Base-by-base conservation (phyloP, 2,888 invertebrate genomes). In the Ceraclea dissimilis region DNA sequence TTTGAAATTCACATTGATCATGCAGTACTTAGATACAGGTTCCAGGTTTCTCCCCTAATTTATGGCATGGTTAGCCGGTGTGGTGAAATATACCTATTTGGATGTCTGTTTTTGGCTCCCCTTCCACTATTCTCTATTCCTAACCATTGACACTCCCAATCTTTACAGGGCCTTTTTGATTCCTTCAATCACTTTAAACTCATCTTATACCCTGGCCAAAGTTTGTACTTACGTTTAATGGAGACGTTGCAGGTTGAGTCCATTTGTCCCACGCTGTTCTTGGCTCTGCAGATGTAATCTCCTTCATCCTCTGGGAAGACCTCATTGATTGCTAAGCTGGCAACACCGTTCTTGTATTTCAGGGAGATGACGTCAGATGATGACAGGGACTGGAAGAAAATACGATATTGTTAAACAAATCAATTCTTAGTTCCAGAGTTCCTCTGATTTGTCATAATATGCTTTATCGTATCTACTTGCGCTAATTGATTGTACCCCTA, bases 251-350 rank as follows among this genome's bases (percentile, higher is more conserved):
- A 92, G 68, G 85, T 86, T 55, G 93, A 93, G 66, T 90, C 89
- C 6, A 84, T 82, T 54, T 86, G 82, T 57, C 97, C 96, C 65
- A 93, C 84, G 60, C 93, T 89, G 77, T 96, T 98, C 63, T 85
- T 90, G 20, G 96, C 97, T 68, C 86, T 88, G 69, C 96, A 94
- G 6, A 84, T 80, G 70, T 95, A 97, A 58, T 86, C 84, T 19
- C 89, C 93, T 71, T 93, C 95, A 70, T 96, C 95, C 72, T 96
- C 95, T 0, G 95, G 95, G 80, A 93, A 96, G 49, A 93, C 86
- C 76, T 96, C 96, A 66, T 87, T 88, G 67, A 97, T 95, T 52
- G 86, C 85, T 49, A 96, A 77, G 19, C 87, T 88, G 0, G 95
- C 95, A 11, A 89, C 81, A 51, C 92, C 90, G 69, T 88, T 88